A percentile compares a stretch with the other conserved stretches of the same genome.
Conservation (phyloP, 1,140 invertebrate species). For the Drosophila pseudoananassae region DNA sequence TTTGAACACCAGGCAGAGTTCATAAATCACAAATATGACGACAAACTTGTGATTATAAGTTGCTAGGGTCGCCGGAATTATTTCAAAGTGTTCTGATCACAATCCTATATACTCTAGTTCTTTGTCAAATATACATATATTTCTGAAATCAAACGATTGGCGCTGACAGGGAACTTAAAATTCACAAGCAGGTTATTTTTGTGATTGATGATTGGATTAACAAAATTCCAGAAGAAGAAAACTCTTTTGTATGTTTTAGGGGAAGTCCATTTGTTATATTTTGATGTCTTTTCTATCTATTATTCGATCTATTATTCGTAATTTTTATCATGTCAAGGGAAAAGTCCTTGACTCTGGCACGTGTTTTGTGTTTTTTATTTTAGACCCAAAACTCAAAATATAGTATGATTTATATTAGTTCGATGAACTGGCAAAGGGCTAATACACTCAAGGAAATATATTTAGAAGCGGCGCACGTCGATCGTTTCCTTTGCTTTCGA, state of each 20-base stretch:
- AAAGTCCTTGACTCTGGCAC: background rate
- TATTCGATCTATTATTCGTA: background rate
- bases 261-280: no score
- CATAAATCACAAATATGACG: slow-evolving; percentile 3
- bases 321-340: background rate
- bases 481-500: slow-evolving; percentile 7
- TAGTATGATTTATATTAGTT: background rate
- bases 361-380: background rate
- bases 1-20: slow-evolving; percentile 2
- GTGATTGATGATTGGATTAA: background rate
- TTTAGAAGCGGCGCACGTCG: background rate
- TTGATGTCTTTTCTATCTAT: no score
- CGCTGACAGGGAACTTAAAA: background rate
- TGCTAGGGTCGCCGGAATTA: background rate
- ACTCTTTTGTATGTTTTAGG: no score
- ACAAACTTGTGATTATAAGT: slow-evolving; percentile 1
- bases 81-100: background rate
- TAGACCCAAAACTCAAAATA: background rate
- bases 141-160: background rate
- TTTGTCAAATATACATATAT: background rate
- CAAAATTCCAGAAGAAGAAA: background rate
- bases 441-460: background rate
- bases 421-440: slow-evolving; percentile 15
- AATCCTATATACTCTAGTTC: background rate
- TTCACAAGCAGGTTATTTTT: background rate